Evolutionary conservation across 2,113 vertebrate genomes (phyloP), one percentile per base, ranked within the genome.

Genomic region (Ailurus styani): DNA sequence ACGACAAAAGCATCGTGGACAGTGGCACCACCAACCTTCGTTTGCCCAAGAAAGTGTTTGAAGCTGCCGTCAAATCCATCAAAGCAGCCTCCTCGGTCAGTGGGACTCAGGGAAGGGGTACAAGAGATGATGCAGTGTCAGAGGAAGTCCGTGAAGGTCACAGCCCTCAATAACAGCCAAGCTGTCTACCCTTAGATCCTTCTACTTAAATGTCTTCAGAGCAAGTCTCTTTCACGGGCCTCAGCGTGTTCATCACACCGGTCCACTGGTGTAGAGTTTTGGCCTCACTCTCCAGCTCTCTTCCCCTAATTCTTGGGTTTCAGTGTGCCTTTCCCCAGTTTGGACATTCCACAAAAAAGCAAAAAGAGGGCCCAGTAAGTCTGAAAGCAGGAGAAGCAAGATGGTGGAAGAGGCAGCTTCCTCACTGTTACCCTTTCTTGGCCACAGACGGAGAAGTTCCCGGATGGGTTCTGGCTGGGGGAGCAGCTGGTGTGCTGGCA

Each of bases 401-500:
- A 50, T 14, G 47, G 45, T 20, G 11, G 52, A 25, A 70, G 42
- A 70, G 62, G 31, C 60, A 0, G 17, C 72, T n/a, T 54, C n/a
- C 0, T 2, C 87, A 98, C 50, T 77, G 34, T 42, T 72, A 40
- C 25, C 62, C 37, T 62, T 97, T 84, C 92, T 83, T 84, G 29
- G 60, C 87, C 42, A 20, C 98, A 99, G 99, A 99, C 99, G 0
- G 99, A 99, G 98, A 99, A 99, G 98, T 99, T 99, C 97, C 99
- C 99, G 0, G 99, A 99, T 0, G 99, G 99, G 17, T 99, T 99
- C 98, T 99, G 99, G 99, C 98, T 99, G 62, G 99, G 99, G 72
- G 99, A 99, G 98, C 99, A 99, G 99, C 99, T 99, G 98, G 99
- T 99, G 18, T 99, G 99, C 98, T 99, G 99, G 99, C 99, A 99